Conservation (phyloP, 2,797 vertebrate genomes). For the Mareca penelope region DNA sequence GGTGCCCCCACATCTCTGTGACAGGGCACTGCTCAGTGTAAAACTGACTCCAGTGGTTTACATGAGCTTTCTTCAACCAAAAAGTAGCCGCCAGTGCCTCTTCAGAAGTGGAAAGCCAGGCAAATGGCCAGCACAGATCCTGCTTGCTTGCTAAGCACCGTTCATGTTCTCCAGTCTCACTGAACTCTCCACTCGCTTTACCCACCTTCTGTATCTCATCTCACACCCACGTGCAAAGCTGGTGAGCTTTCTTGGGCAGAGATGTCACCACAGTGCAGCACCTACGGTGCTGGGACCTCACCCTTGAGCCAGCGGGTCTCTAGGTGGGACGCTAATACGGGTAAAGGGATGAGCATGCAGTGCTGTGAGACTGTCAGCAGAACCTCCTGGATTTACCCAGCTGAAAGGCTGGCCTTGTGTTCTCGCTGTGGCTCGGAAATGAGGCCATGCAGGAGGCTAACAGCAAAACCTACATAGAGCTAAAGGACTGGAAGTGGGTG, state of each 20-base stretch:
- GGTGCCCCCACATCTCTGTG: neutral
- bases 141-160: neutral
- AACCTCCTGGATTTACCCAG: neutral
- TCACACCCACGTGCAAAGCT: accelerated
- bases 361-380: neutral
- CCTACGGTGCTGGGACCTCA: neutral
- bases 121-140: neutral
- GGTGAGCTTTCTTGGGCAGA: neutral
- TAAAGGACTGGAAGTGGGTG: neutral
- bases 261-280: accelerated
- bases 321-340: accelerated
- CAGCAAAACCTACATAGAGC: neutral
- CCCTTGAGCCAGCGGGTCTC: neutral
- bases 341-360: neutral
- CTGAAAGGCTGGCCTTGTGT: neutral
- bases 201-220: neutral
- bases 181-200: neutral
- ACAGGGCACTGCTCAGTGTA: neutral
- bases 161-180: accelerated
- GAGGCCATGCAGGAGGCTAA: accelerated
- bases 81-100: neutral
- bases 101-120: neutral
- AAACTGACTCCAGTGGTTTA: neutral
- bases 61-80: neutral
- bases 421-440: neutral